Evolutionary conservation across 2,888 invertebrate genomes (phyloP), one percentile per base, ranked within the genome.

Genomic region (Troides aeacus): DNA sequence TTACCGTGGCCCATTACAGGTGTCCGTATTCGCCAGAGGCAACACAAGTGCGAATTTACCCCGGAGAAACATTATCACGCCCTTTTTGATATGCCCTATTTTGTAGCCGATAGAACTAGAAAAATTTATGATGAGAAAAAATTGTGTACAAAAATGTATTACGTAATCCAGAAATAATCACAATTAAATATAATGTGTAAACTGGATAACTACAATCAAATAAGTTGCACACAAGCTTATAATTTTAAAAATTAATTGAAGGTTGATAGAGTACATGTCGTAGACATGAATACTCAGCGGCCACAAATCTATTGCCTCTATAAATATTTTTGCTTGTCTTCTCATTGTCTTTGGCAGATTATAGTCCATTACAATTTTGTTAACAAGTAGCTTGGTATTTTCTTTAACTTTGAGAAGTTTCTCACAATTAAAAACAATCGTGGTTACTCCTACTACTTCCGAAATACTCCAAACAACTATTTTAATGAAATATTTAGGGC

Each of bases 161-260:
- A 53, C 5, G 18, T 53, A 53, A 6, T 50, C 5, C 18, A 50
- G 18, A 53, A 53, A n/a, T n/a, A 46, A 53, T n/a, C n/a, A 53
- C 8, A n/a, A n/a, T 50, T 66, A 46, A 30, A 66, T 12, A 36
- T 53, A 85, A 74, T 88, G 85, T 62, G 84, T 84, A 50, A 88
- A 76, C 77, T 90, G 90, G 71, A 89, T 82, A 60, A 89, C 84
- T 36, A 89, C 81, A 76, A 90, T 88, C 64, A 89, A 80, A 74
- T 88, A 90, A 1, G 89, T 89, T 0, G 89, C 86, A 30, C 87
- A 84, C 5, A 88, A 84, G 72, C 87, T 88, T 63, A 89, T 82
- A 69, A 88, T 87, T 69, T 90, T 89, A 12, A 89, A 76, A 77
- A 89, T 84, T 6, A 89, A 74, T 2, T 86, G 85, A 30, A 89